Conservation (phyloP, 2,113 vertebrate genomes). For the Phalacrocorax brasilianus region DNA sequence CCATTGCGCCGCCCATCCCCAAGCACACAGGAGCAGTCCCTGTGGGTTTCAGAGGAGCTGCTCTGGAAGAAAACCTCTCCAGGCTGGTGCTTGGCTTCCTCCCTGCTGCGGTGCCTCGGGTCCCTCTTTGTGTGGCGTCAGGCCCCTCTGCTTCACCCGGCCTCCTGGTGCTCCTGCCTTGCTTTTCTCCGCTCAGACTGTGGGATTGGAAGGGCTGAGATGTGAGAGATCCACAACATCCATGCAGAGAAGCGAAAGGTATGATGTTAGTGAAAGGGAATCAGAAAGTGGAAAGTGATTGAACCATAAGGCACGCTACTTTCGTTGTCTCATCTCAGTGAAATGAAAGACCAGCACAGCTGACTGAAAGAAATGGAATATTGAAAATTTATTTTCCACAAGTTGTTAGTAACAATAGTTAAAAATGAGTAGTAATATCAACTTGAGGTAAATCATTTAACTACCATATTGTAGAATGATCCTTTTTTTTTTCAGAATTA, state of each 20-base stretch:
- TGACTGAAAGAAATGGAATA: background rate
- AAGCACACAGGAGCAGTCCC: too few species aligned
- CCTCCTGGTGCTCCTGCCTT: background rate
- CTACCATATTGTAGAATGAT: background rate
- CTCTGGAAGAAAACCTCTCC: background rate
- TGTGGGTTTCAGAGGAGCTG: background rate
- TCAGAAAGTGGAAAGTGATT: background rate
- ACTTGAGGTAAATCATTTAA: background rate
- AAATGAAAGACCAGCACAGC: background rate
- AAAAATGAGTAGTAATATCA: background rate
- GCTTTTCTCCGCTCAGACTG: background rate
- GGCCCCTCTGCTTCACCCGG: background rate
- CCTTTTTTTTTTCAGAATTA: background rate
- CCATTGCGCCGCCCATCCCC: fast-evolving
- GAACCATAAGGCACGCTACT: background rate
- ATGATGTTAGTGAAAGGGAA: background rate
- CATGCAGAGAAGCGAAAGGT: background rate
- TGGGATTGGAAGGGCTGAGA: background rate
- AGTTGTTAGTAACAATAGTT: background rate
- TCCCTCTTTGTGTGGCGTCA: background rate
- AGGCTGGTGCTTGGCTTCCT: background rate
- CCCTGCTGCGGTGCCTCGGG: background rate
- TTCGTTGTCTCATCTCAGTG: too few species aligned
- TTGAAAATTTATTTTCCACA: background rate
- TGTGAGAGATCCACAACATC: background rate